A percentile compares a stretch with the other conserved stretches of the same genome.
Conservation (phyloP, 2,888 invertebrate species). For the Patella depressa region DNA sequence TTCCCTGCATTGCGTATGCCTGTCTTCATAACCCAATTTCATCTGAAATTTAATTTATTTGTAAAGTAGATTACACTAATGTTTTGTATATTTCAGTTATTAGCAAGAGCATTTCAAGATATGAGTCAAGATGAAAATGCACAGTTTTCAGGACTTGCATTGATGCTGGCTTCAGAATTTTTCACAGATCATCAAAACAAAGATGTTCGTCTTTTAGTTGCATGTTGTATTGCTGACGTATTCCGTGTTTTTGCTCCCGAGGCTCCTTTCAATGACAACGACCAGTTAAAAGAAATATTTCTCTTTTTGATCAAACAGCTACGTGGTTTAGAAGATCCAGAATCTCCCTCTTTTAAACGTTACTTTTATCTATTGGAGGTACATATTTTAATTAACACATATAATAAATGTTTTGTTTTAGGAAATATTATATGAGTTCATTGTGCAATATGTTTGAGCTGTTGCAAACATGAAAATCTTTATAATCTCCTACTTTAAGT, state of each 20-base stretch:
- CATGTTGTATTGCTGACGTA: slow-evolving; percentile 97
- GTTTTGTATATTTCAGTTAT: slow-evolving; percentile 51
- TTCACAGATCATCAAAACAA: slow-evolving; percentile 90
- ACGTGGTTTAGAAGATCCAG: slow-evolving; percentile 93
- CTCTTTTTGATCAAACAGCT: slow-evolving; percentile 94
- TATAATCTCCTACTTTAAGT: too few relatives aligned
- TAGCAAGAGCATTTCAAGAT: slow-evolving; percentile 92
- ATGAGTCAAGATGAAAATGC: slow-evolving; percentile 94
- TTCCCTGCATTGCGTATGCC: too few relatives aligned
- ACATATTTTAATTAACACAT: slow-evolving; percentile 21
- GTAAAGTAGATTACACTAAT: not conserved
- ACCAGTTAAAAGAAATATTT: slow-evolving; percentile 87
- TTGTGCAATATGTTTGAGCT: too few relatives aligned
- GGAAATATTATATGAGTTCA: too few relatives aligned
- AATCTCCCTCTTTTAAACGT: slow-evolving; percentile 96
- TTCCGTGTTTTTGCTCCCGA: slow-evolving; percentile 96
- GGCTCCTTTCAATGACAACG: slow-evolving; percentile 96
- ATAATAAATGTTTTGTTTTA: too few relatives aligned
- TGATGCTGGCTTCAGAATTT: slow-evolving; percentile 93
- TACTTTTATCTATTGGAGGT: slow-evolving; percentile 95
- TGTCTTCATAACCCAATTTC: too few relatives aligned
- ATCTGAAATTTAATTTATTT: not conserved
- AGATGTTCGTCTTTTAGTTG: slow-evolving; percentile 94
- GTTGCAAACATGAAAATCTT: too few relatives aligned
- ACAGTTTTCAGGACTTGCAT: slow-evolving; percentile 76